Conservation (phyloP, 2,888 invertebrate species). For the Amblyjoppa fuscipennis region DNA sequence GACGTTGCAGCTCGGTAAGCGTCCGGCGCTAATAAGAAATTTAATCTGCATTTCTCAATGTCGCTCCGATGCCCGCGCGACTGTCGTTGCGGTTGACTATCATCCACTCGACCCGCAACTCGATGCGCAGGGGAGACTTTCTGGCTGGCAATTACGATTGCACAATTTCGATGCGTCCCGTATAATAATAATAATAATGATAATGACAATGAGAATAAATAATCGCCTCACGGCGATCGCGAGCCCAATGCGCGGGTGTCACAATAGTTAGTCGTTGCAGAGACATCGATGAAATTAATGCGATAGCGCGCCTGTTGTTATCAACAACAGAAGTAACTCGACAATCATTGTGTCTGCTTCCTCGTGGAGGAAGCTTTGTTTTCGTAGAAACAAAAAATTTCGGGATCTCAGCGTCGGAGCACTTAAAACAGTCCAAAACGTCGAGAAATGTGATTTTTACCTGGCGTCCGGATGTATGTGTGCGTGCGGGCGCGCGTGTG, state of each 20-base stretch:
- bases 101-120: not conserved
- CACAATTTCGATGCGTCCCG: slow-evolving; percentile 53
- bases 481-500: no score
- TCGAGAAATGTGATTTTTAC: no score
- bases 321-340: not conserved
- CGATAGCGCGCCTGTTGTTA: not conserved
- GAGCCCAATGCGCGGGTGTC: slow-evolving; percentile 41
- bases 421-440: no score
- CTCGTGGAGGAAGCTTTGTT: no score
- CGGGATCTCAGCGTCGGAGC: no score
- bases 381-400: no score
- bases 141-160: slow-evolving; percentile 50
- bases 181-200: slow-evolving; percentile 25
- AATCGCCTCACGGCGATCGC: slow-evolving; percentile 22
- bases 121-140: not conserved
- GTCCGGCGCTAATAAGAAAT: slow-evolving; percentile 23
- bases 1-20: slow-evolving; percentile 7
- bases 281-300: slow-evolving; percentile 35
- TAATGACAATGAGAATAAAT: not conserved
- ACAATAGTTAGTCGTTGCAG: slow-evolving; percentile 41
- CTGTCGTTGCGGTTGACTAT: not conserved
- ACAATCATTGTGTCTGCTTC: not conserved
- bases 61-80: slow-evolving; percentile 2
- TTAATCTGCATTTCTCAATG: slow-evolving; percentile 28
- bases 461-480: no score